phyloP scores from a whole-genome alignment of 2,888 invertebrate species.

The Lamproptera curius region DNA sequence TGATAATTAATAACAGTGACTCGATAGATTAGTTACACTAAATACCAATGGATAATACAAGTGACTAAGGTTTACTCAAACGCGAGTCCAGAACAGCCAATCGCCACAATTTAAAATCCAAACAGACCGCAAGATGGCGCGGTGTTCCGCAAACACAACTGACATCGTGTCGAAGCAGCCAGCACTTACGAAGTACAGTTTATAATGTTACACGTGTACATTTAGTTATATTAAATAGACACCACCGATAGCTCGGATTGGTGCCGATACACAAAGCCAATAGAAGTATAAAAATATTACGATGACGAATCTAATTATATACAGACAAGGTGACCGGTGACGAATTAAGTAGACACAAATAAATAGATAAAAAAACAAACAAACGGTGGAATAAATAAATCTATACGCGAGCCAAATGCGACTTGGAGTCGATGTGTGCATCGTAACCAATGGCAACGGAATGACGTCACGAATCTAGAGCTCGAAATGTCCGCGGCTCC shows the following conservation, averaged over 20 bases:
- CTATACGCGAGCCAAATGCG: no score
- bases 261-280: constrained; percentile 11
- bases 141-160: constrained; percentile 6
- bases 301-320: constrained; percentile 17
- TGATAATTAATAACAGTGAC: no score
- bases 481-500: no score
- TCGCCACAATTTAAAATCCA: constrained; percentile 23
- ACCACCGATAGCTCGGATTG: constrained; percentile 1
- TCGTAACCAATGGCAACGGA: no score
- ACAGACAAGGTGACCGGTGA: constrained; percentile 18
- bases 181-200: background rate
- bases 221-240: constrained; percentile 1
- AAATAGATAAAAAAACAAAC: constrained; percentile 22
- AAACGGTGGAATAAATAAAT: constrained; percentile 28
- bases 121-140: constrained; percentile 1
- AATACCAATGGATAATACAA: no score
- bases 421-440: no score
- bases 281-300: constrained; percentile 21
- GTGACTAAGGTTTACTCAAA: background rate
- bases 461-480: no score
- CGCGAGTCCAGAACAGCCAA: constrained; percentile 31
- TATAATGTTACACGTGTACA: background rate
- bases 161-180: background rate
- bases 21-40: no score
- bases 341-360: constrained; percentile 15